Base-by-base conservation (phyloP, 2,113 vertebrate species). In the Amblyopsis rosae region DNA sequence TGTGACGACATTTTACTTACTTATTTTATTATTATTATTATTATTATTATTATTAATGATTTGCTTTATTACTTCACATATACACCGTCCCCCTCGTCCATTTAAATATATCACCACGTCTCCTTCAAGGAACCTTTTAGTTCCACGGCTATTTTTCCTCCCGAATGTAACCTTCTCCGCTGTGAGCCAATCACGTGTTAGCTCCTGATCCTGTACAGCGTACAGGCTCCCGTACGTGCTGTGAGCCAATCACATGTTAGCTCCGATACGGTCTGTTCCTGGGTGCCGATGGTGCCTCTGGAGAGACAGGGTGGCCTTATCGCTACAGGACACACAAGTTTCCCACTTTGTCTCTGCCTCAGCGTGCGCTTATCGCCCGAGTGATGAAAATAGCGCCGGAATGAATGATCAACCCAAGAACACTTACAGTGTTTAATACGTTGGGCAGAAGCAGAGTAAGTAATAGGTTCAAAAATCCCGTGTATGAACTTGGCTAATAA, bases 351-450 rank as follows among this genome's bases (percentile, higher is more conserved):
- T 48, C 68, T 62, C 9, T 2, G 55, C 33, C 11, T 60, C 55
- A 58, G 56, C 59, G 51, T 35, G 10, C 19, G 16, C 54, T 11
- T 26, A 9, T 12, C 60, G 62, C 53, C 75, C 56, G 49, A 77
- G 17, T 67, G 82, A 58, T 79, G 87, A 85, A 88, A 88, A 87
- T 85, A 86, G 79, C 72, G 50, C 32, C 12, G 0, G 50, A 72
- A 72, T 65, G 65, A 69, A 71, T 67, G 63, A 70, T 55, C 75
- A 82, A 78, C 69, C 0, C 1, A 45, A 15, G 67, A 81, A 41
- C 61, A 67, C 48, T 71, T 70, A 26, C 26, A 64, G 73, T 33
- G 67, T 84, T 76, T 71, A 72, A 81, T 53, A 73, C 79, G 77
- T 75, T 69, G 69, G n/a, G 74, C 65, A 58, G 49, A 51, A 78